Evolutionary conservation across 2,888 invertebrate species (phyloP).

Genomic region (Amphiduros pacificus): DNA sequence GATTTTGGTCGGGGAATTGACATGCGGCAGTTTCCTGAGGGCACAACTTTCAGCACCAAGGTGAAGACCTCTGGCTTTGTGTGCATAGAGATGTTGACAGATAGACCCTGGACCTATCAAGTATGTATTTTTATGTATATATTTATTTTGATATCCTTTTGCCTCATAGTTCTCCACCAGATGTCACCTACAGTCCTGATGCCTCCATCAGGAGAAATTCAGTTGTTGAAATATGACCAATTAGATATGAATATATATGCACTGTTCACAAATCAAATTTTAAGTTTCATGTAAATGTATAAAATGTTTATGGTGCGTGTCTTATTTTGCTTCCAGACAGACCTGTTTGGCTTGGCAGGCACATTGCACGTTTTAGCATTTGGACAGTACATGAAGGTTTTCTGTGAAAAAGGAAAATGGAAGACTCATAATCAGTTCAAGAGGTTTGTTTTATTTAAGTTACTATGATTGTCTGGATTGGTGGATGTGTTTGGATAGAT

Average conservation of each 20-base stretch:
- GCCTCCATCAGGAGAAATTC: too few species aligned
- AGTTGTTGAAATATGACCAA: too few species aligned
- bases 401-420: constrained; percentile 55
- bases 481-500: too few species aligned
- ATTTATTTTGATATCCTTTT: too few species aligned
- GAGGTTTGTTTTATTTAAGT: too few species aligned
- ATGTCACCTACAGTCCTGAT: too few species aligned
- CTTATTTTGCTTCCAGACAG: constrained; percentile 67
- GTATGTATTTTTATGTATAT: constrained; percentile 39
- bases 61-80: constrained; percentile 62
- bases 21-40: constrained; percentile 79
- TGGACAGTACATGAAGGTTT: constrained; percentile 85
- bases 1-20: constrained; percentile 95
- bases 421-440: constrained; percentile 12
- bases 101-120: constrained; percentile 88
- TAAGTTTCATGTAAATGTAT: too few species aligned
- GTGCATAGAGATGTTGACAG: constrained; percentile 83
- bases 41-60: constrained; percentile 72
- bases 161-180: too few species aligned
- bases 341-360: constrained; percentile 85
- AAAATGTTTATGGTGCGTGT: too few species aligned
- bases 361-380: constrained; percentile 85
- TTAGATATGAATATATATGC: too few species aligned
- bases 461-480: too few species aligned
- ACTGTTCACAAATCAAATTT: too few species aligned